phyloP scores from a whole-genome alignment of 2,113 vertebrate species.

The Herpailurus yagouaroundi region DNA sequence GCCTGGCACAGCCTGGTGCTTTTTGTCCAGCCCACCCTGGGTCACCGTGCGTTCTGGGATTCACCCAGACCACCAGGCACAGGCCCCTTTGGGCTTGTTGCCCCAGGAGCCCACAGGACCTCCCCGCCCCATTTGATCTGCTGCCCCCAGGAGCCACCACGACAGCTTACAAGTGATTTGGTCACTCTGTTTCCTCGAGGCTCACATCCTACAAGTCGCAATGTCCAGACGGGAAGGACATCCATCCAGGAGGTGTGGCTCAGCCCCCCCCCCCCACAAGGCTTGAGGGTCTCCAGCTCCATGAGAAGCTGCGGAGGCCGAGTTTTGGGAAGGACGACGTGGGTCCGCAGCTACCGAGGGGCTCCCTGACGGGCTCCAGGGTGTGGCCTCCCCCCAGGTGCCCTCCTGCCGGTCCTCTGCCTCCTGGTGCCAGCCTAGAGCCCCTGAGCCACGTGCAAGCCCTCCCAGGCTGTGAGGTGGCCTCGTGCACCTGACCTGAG shows the following conservation, averaged over 20 bases:
- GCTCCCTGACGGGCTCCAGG: too few species aligned
- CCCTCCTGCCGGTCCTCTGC: background rate
- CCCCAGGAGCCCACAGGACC: too few species aligned
- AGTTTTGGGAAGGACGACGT: too few species aligned
- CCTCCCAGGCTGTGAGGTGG: rapidly evolving
- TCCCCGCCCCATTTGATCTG: too few species aligned
- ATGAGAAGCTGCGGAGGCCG: rapidly evolving
- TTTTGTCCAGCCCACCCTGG: rapidly evolving
- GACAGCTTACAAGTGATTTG: rapidly evolving
- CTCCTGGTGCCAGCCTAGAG: too few species aligned
- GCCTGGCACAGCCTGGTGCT: too few species aligned
- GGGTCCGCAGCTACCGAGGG: rapidly evolving
- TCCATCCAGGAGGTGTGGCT: rapidly evolving
- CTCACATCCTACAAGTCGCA: background rate
- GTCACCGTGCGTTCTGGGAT: background rate
- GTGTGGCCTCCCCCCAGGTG: background rate
- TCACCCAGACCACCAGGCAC: rapidly evolving
- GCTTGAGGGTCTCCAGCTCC: too few species aligned
- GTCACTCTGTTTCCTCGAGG: rapidly evolving
- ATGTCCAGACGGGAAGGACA: rapidly evolving
- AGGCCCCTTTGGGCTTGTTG: rapidly evolving
- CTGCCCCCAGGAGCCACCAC: background rate
- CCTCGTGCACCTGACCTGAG: rapidly evolving
- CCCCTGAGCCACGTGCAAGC: rapidly evolving
- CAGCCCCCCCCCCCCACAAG: rapidly evolving